Evolutionary conservation across 1,140 invertebrate genomes (phyloP).

Genomic region (Trichonephila clavata): DNA sequence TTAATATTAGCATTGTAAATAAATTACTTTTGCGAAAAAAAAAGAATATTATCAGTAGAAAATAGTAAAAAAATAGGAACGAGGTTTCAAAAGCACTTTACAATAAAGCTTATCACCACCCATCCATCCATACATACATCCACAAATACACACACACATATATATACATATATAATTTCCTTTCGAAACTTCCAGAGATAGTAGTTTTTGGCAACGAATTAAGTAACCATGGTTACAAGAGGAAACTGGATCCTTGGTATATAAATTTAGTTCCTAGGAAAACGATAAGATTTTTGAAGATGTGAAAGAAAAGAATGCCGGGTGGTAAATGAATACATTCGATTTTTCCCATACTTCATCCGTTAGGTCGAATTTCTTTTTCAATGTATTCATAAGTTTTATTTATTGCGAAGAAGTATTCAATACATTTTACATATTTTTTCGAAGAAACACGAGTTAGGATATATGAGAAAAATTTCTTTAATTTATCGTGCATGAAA

Average conservation of each 20-base stretch:
- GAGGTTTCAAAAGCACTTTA: not conserved
- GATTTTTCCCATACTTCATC: not conserved
- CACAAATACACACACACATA: not conserved
- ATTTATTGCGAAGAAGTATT: not conserved
- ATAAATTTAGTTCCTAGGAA: conserved; percentile 44
- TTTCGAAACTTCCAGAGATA: not conserved
- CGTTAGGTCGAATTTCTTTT: not conserved
- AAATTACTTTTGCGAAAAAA: conserved; percentile 23
- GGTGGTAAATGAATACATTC: conserved; percentile 16
- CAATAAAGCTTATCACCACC: conserved; percentile 41
- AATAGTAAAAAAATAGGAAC: not conserved
- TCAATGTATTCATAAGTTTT: not conserved
- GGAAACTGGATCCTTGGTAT: conserved; percentile 40
- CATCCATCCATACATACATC: not conserved
- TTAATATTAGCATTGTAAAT: conserved; percentile 60
- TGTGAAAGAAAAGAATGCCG: not conserved
- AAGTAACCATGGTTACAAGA: conserved; percentile 51
- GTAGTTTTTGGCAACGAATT: not conserved
- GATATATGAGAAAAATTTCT: too few species aligned
- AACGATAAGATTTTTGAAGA: conserved; percentile 33
- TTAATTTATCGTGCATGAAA: too few species aligned
- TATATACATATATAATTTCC: not conserved
- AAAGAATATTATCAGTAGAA: not conserved
- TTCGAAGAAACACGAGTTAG: too few species aligned
- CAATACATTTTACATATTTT: too few species aligned